phyloP scores from a whole-genome alignment of 1,140 invertebrate species.

The Leptopilina clavipes region DNA sequence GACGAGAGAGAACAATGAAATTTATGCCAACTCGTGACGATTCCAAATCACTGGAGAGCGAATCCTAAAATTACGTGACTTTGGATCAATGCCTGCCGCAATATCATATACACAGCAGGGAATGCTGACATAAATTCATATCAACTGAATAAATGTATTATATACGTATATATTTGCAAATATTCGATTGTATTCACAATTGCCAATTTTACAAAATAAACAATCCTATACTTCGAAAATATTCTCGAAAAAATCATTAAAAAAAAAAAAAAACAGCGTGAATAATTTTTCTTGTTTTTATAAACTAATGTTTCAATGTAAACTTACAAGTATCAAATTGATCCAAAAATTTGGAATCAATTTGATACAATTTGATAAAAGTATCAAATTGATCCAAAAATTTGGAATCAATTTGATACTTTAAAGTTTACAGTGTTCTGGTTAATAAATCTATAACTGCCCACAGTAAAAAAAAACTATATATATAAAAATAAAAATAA shows the following conservation, averaged over 20 bases:
- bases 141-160: background rate
- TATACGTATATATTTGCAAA: background rate
- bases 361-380: no score
- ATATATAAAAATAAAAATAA: no score
- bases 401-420: no score
- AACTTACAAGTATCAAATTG: no score
- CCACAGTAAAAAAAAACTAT: no score
- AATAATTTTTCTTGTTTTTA: no score
- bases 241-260: background rate
- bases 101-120: background rate
- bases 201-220: background rate
- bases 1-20: conserved; percentile 19
- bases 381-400: no score
- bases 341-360: no score
- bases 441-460: no score
- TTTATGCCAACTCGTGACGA: conserved; percentile 23
- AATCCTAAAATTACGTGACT: conserved; percentile 21
- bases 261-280: no score
- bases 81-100: conserved; percentile 23
- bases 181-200: background rate
- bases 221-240: background rate
- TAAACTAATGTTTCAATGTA: no score
- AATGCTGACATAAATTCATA: conserved; percentile 20
- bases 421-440: no score
- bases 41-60: conserved; percentile 11